A percentile compares a stretch with the other conserved stretches of the same genome.
phyloP scores from a whole-genome alignment of 2,888 invertebrate species.

The Spisula subtruncata region DNA sequence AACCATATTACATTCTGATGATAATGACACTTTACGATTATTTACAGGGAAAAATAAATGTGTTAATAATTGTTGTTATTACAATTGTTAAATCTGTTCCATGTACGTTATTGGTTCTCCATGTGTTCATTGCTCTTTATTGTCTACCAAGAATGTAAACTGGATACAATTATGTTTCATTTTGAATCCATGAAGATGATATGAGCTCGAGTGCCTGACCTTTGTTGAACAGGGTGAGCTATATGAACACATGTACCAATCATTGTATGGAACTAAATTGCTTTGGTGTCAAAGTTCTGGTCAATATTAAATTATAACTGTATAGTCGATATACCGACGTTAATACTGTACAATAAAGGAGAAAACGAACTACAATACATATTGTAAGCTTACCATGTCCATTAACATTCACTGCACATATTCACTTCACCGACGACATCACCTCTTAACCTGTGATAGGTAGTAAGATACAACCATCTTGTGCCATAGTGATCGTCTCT shows the following conservation, averaged over 20 bases:
- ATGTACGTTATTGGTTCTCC: background rate
- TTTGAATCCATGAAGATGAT: background rate
- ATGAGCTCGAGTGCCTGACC: background rate
- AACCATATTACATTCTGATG: background rate
- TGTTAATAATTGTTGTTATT: conserved; percentile 24
- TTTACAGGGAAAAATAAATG: background rate
- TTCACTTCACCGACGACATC: too few relatives aligned
- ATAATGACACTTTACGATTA: background rate
- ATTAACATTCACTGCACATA: too few relatives aligned
- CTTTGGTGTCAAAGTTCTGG: too few relatives aligned
- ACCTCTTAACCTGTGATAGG: too few relatives aligned
- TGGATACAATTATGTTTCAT: background rate
- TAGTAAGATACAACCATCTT: too few relatives aligned
- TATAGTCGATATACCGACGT: too few relatives aligned
- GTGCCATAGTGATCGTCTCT: too few relatives aligned
- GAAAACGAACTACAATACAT: too few relatives aligned
- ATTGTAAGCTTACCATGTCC: too few relatives aligned
- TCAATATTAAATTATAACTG: too few relatives aligned
- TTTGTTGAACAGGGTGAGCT: background rate
- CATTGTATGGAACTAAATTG: too few relatives aligned
- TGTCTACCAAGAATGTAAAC: background rate
- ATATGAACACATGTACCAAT: background rate
- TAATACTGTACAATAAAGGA: too few relatives aligned
- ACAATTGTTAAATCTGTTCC: background rate
- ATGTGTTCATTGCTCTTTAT: background rate